A percentile compares a stretch with the other conserved stretches of the same genome.
Evolutionary conservation across 2,888 invertebrate species (phyloP).

Genomic region (Platycheirus rosarum): DNA sequence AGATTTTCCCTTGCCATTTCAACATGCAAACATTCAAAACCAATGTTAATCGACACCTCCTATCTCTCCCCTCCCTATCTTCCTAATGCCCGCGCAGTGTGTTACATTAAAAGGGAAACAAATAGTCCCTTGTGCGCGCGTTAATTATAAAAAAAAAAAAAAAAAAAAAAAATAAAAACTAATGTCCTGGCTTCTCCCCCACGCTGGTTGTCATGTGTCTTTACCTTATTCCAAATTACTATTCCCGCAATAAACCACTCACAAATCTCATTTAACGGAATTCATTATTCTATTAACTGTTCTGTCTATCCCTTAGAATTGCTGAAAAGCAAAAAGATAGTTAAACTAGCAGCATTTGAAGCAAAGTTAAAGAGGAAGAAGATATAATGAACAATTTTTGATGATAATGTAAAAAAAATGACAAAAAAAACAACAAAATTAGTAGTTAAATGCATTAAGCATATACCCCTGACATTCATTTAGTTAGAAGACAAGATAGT

Average conservation of each 20-base stretch:
- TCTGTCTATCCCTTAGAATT: background rate
- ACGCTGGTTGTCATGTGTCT: too few relatives aligned
- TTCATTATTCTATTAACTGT: slow-evolving; percentile 67
- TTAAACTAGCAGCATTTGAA: background rate
- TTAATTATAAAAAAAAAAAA: background rate
- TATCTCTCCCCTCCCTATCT: too few relatives aligned
- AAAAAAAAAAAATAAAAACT: slow-evolving; percentile 7
- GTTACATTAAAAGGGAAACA: too few relatives aligned
- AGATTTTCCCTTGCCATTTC: too few relatives aligned
- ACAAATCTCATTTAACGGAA: slow-evolving; percentile 33
- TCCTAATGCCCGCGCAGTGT: too few relatives aligned
- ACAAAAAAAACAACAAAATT: background rate
- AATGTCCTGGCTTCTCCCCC: slow-evolving; percentile 6
- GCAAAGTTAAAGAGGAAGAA: background rate
- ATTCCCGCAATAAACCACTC: slow-evolving; percentile 43
- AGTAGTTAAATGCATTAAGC: slow-evolving; percentile 57
- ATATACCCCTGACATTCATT: slow-evolving; percentile 43
- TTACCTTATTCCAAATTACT: too few relatives aligned
- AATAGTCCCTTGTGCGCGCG: too few relatives aligned
- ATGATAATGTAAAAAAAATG: background rate
- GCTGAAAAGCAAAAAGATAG: too few relatives aligned
- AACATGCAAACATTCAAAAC: too few relatives aligned
- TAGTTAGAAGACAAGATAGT: slow-evolving; percentile 2
- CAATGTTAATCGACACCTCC: too few relatives aligned
- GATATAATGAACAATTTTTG: slow-evolving; percentile 29